phyloP scores from a whole-genome alignment of 2,797 vertebrate genomes.

The Allobates femoralis region DNA sequence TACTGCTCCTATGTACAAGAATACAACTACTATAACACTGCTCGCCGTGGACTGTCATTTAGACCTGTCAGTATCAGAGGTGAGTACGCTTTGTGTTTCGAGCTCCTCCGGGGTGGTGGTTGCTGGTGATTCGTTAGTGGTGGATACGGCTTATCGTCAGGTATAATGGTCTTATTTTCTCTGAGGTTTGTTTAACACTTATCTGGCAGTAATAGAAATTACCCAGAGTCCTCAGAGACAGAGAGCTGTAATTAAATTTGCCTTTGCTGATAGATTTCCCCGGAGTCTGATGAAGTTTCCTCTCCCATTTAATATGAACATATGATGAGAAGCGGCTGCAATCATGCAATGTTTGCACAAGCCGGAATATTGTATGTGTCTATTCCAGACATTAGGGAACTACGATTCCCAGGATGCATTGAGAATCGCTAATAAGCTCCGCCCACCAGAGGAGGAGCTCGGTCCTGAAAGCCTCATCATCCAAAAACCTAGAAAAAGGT shows the following conservation, averaged over 20 bases:
- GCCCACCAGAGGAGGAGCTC: too few relatives aligned
- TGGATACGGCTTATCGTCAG: conserved; percentile 10
- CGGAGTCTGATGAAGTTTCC: background rate
- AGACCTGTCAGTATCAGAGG: background rate
- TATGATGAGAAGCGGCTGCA: background rate
- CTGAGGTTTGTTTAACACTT: conserved; percentile 38
- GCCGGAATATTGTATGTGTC: background rate
- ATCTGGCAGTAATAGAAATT: conserved; percentile 53
- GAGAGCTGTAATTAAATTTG: conserved; percentile 56
- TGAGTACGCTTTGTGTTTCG: background rate
- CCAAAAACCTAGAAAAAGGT: too few relatives aligned
- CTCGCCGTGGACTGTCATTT: background rate
- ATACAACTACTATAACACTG: conserved; percentile 10
- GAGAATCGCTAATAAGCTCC: too few relatives aligned
- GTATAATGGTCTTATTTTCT: conserved; percentile 26
- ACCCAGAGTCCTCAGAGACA: conserved; percentile 50
- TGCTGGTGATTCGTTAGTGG: background rate
- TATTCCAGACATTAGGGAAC: too few relatives aligned
- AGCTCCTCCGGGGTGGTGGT: background rate
- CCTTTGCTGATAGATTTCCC: conserved; percentile 51
- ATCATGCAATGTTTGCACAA: background rate
- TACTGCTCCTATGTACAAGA: conserved; percentile 11
- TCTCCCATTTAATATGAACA: conserved; percentile 23
- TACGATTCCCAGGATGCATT: background rate
- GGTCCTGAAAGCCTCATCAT: too few relatives aligned